These are phyloP conservation scores for Macaria notata DNA, from an alignment of 2,888 invertebrate genomes.

Conservation along the genomic window DNA sequence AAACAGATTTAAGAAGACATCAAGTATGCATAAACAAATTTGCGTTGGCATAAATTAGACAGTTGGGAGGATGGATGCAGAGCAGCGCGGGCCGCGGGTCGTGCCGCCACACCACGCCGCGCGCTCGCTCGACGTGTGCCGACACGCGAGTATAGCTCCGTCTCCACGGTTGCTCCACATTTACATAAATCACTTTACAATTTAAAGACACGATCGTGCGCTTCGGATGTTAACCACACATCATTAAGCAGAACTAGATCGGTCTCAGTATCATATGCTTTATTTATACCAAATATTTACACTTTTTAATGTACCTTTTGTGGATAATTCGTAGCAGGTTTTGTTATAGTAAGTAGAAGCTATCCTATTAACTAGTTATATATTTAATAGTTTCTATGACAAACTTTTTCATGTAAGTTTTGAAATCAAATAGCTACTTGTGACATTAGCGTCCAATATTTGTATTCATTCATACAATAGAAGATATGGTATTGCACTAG, in stretches of 20 bases:
- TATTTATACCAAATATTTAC: too few species aligned
- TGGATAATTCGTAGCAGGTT: too few species aligned
- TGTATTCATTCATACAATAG: too few species aligned
- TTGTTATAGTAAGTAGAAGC: too few species aligned
- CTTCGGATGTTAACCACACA: not conserved
- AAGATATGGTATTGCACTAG: not conserved
- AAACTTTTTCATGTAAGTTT: not conserved
- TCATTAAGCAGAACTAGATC: not conserved
- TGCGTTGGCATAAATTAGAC: conserved; percentile 23
- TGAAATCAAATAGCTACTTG: not conserved
- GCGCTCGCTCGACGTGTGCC: not conserved
- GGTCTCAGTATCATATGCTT: not conserved
- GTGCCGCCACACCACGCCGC: not conserved
- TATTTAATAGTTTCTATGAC: too few species aligned
- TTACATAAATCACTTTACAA: conserved; percentile 8
- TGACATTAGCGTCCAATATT: too few species aligned
- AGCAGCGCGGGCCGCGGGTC: conserved; percentile 2
- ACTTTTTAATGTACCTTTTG: too few species aligned
- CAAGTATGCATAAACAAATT: conserved; percentile 24
- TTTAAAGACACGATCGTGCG: conserved; percentile 2
- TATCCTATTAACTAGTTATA: too few species aligned
- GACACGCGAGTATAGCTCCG: conserved; percentile 7
- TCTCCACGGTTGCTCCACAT: conserved; percentile 13
- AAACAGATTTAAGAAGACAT: conserved; percentile 21
- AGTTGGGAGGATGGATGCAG: conserved; percentile 9